A percentile compares a stretch with the other conserved stretches of the same genome.
Conservation (phyloP, 2,113 vertebrate genomes). For the Lucifuga dentata region DNA sequence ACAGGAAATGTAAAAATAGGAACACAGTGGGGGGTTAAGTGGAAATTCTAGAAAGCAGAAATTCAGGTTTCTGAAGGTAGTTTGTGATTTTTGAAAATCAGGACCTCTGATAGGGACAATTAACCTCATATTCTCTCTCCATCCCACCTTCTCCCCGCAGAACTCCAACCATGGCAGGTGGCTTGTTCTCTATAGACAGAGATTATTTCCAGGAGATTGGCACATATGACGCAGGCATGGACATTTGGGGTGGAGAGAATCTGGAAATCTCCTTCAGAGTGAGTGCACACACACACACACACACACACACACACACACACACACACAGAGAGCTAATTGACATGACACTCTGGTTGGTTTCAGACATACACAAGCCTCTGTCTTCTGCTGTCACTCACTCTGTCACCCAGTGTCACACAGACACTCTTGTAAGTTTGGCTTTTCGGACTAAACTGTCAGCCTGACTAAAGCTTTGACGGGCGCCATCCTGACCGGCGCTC, state of each 20-base stretch:
- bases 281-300: constrained; percentile 56
- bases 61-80: constrained; percentile 39
- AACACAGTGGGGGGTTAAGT: too few relatives aligned
- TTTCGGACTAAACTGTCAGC: constrained; percentile 42
- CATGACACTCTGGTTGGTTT: constrained; percentile 24
- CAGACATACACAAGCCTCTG: constrained; percentile 20
- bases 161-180: constrained; percentile 99
- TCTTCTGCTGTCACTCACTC: too few relatives aligned
- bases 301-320: constrained; percentile 6
- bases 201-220: constrained; percentile 99
- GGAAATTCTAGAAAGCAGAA: too few relatives aligned
- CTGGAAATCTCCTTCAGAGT: constrained; percentile 99
- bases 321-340: constrained; percentile 10
- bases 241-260: constrained; percentile 99
- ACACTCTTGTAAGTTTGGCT: constrained; percentile 26
- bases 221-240: constrained; percentile 99
- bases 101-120: background rate
- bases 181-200: constrained; percentile 98
- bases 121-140: too few relatives aligned
- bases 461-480: constrained; percentile 32
- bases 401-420: constrained; percentile 7
- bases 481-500: constrained; percentile 24
- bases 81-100: constrained; percentile 53
- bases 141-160: constrained; percentile 72
- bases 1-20: constrained; percentile 14